Base-by-base conservation (phyloP, 2,113 vertebrate species). In the Hydrochoerus hydrochaeris region DNA sequence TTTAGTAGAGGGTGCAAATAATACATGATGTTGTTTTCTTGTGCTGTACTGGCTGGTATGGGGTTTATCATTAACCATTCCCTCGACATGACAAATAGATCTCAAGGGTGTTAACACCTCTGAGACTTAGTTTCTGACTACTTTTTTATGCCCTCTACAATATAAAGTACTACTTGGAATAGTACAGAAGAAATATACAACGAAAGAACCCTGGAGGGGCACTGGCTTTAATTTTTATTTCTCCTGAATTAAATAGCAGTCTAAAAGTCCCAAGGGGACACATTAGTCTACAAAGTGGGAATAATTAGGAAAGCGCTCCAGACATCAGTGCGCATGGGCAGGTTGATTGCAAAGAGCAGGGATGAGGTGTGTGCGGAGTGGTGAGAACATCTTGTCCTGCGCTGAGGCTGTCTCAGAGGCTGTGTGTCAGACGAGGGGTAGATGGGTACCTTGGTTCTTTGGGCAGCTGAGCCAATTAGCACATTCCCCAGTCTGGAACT, bases 401-500 rank as follows among this genome's bases (percentile, higher is more conserved):
- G 84, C 84, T 91, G 92, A 98, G 96, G 57, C n/a, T 97, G 82
- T 88, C 96, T 97, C 87, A 54, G 96, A 97, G 89, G 60, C 91
- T 91, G n/a, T 73, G 46, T 95, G 95, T 95, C 96, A 97, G 97
- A 92, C 13, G 38, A 96, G 77, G 85, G 95, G 93, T 95, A 90
- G 38, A 96, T 82, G 85, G 95, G 93, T 95, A 90, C 92, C 92
- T 90, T 14, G 63, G 96, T 95, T 88, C 94, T 93, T 83, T 1
- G 17, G 69, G 97, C 65, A 1, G 94, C 82, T 91, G 97, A 97
- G 96, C 94, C 97, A 97, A 97, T 98, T 97, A 98, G 90, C 92
- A 97, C 95, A 96, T 95, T 94, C 88, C 94, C 90, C 94, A 96
- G 96, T 95, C 94, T 97, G 97, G 95, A 97, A 95, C 97, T 96